Percentiles rank a stretch among this genome's conserved stretches.
Conservation (phyloP, 1,140 invertebrate species). For the Drosophila kikkawai region DNA sequence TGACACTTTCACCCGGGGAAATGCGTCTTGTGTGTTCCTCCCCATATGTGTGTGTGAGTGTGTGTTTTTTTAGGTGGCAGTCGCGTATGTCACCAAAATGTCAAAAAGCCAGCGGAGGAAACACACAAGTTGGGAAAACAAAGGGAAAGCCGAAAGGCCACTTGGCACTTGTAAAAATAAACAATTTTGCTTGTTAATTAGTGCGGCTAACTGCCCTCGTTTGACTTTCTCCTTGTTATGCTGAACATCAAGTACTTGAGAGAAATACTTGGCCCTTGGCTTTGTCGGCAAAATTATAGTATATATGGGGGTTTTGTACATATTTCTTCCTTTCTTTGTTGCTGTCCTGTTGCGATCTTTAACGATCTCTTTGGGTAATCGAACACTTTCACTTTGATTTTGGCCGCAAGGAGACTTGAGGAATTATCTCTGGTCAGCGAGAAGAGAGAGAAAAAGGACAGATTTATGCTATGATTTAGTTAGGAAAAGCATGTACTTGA, state of each 20-base stretch:
- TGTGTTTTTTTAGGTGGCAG: conserved; percentile 62
- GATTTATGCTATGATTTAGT: conserved; percentile 22
- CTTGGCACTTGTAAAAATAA: conserved; percentile 79
- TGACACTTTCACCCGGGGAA: conserved; percentile 73
- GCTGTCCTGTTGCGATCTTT: conserved; percentile 55
- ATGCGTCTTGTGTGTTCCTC: conserved; percentile 72
- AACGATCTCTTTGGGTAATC: conserved; percentile 71
- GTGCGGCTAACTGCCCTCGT: conserved; percentile 72
- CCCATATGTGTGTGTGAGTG: conserved; percentile 1
- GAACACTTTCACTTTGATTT: conserved; percentile 76
- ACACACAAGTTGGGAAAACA: conserved; percentile 81
- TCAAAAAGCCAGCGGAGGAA: conserved; percentile 50
- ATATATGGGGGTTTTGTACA: conserved; percentile 8
- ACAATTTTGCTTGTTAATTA: conserved; percentile 78
- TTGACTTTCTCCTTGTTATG: conserved; percentile 70
- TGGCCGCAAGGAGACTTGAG: conserved; percentile 55
- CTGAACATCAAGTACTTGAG: conserved; percentile 2
- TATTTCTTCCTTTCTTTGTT: conserved; percentile 36
- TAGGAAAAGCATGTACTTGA: neutral
- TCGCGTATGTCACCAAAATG: conserved; percentile 73
- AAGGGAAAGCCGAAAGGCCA: conserved; percentile 50
- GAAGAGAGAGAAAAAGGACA: conserved; percentile 29
- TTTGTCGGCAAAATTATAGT: conserved; percentile 62
- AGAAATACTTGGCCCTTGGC: conserved; percentile 49
- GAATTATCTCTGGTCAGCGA: conserved; percentile 27